phyloP scores from a whole-genome alignment of 2,888 invertebrate species.

The Unio pictorum region DNA sequence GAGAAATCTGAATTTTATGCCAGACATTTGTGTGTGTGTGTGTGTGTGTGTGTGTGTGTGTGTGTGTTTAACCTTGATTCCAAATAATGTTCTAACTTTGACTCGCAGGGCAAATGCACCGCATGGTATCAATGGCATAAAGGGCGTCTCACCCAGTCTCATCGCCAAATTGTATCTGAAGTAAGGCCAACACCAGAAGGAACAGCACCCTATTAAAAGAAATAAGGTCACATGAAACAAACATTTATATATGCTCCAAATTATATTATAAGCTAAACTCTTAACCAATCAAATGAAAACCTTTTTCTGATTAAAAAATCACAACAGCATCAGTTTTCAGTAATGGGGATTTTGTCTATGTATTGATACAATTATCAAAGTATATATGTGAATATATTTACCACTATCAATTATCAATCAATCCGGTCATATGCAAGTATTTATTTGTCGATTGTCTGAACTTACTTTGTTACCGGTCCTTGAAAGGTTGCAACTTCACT shows the following conservation, averaged over 20 bases:
- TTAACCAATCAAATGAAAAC: neutral
- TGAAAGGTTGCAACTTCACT: no score
- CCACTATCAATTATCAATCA: no score
- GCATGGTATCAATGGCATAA: conserved; percentile 63
- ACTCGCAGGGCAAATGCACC: conserved; percentile 59
- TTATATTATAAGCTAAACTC: neutral
- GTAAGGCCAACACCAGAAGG: conserved; percentile 58
- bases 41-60: neutral
- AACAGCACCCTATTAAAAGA: conserved; percentile 36
- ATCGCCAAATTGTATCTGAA: conserved; percentile 57
- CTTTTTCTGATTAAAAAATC: neutral
- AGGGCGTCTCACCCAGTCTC: conserved; percentile 60
- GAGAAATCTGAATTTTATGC: no score
- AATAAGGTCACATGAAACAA: neutral
- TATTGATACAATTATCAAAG: no score
- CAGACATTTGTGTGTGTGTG: neutral
- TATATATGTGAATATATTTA: no score
- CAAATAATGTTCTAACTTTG: conserved; percentile 59
- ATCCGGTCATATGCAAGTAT: no score
- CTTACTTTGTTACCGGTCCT: no score
- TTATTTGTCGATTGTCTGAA: no score
- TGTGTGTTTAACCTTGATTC: conserved; percentile 51
- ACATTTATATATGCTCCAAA: neutral
- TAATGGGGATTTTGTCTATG: no score
- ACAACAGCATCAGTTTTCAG: neutral